These are phyloP conservation scores for Trialeurodes vaporariorum DNA, from an alignment of 1,140 invertebrate species.

Conservation along the genomic window DNA sequence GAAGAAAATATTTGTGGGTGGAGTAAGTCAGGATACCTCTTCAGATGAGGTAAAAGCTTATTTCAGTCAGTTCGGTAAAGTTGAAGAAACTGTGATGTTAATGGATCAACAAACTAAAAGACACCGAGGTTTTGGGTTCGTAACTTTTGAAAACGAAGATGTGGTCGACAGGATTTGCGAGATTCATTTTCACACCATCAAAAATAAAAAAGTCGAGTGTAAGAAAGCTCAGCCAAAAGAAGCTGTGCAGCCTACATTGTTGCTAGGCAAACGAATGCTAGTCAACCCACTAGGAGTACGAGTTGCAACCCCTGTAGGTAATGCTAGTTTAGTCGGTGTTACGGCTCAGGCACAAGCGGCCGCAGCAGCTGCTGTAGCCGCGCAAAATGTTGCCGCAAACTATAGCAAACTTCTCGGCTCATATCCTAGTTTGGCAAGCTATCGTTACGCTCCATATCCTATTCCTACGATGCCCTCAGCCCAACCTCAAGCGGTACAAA, in stretches of 20 bases:
- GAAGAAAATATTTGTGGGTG: conserved; percentile 86
- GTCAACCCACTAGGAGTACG: conserved; percentile 52
- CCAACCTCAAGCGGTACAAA: conserved; percentile 31
- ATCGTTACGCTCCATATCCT: conserved; percentile 59
- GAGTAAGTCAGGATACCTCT: conserved; percentile 81
- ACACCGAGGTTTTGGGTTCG: conserved; percentile 81
- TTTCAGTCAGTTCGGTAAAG: conserved; percentile 83
- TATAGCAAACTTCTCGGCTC: conserved; percentile 58
- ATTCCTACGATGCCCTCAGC: conserved; percentile 39
- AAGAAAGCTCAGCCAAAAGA: conserved; percentile 89
- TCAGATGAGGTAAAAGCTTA: conserved; percentile 83
- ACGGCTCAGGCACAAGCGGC: conserved; percentile 37
- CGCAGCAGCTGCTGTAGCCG: conserved; percentile 36
- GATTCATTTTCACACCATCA: conserved; percentile 85
- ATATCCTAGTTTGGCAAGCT: conserved; percentile 50
- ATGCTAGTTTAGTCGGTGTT: conserved; percentile 38
- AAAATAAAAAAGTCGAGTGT: conserved; percentile 87
- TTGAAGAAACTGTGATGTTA: conserved; percentile 85
- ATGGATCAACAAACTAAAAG: conserved; percentile 91
- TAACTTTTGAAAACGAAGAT: conserved; percentile 84
- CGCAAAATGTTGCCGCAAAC: conserved; percentile 43
- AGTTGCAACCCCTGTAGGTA: conserved; percentile 41
- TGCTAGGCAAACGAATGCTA: conserved; percentile 59
- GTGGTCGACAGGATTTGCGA: conserved; percentile 83
- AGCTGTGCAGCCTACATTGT: conserved; percentile 61